phyloP scores from a whole-genome alignment of 1,140 invertebrate genomes.

The Neodiprion lecontei region DNA sequence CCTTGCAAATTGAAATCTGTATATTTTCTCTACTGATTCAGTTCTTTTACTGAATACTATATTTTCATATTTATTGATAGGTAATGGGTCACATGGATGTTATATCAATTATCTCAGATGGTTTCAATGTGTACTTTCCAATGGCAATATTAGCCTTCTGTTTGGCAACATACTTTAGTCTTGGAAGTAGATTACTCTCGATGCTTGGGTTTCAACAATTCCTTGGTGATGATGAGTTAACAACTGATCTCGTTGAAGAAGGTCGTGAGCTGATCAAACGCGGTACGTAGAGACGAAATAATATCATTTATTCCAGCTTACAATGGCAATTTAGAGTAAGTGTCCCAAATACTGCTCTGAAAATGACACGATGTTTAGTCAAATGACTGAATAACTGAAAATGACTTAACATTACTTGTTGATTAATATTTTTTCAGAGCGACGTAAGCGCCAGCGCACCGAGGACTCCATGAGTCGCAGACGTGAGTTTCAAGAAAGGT shows the following conservation, averaged over 20 bases:
- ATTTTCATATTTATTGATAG: conserved; percentile 61
- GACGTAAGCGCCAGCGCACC: conserved; percentile 78
- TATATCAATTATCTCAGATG: conserved; percentile 94
- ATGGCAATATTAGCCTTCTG: conserved; percentile 95
- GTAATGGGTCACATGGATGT: conserved; percentile 99
- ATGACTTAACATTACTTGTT: conserved; percentile 23
- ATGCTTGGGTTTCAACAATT: conserved; percentile 96
- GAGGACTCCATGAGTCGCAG: conserved; percentile 79
- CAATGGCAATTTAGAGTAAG: background rate
- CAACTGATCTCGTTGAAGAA: conserved; percentile 91
- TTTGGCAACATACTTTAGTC: conserved; percentile 92
- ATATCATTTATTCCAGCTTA: conserved; percentile 8
- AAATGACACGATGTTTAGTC: conserved; percentile 8
- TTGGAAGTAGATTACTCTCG: conserved; percentile 89
- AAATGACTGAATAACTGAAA: conserved; percentile 20
- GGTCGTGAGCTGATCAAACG: conserved; percentile 88
- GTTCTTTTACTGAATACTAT: background rate
- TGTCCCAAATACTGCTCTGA: conserved; percentile 13
- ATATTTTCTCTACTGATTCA: conserved; percentile 15
- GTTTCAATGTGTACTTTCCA: conserved; percentile 99
- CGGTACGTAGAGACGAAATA: conserved; percentile 60
- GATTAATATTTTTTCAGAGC: conserved; percentile 65
- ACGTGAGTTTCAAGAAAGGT: conserved; percentile 74
- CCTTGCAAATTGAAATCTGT: conserved; percentile 12
- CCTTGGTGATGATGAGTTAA: conserved; percentile 91